Base-by-base conservation (phyloP, 2,113 vertebrate species). In the Phaethornis superciliosus region DNA sequence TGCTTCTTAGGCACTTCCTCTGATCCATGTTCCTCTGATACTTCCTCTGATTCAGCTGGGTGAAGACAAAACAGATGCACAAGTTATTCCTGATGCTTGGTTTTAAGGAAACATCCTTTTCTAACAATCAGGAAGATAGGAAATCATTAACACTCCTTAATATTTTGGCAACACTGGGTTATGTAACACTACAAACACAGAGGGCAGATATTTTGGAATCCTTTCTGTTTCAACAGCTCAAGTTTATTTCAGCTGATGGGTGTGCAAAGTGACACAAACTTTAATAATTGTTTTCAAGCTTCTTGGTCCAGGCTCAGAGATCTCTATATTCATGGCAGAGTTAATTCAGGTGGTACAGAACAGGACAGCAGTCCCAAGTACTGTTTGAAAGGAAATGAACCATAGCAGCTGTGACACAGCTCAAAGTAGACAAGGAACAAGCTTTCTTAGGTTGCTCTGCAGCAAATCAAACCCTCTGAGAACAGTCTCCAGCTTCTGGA, bases 401-500 rank as follows among this genome's bases (percentile, higher is more conserved):
- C 23, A 72, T 52, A 81, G 47, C 91, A 97, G 91, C 85, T 90
- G 93, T 78, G 93, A 94, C 90, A 88, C 81, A 49, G 87, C 76
- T 89, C 81, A 90, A 69, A 71, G 33, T 1, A 90, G 71, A 59
- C 85, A 93, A 33, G 1, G 2, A 95, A 64, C 56, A 77, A 86
- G 64, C 64, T 44, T 60, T 88, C 68, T 81, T 56, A 81, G 22
- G 37, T 19, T 80, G 82, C 93, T 94, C 80, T 88, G 93, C 64
- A 90, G 64, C 62, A 93, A 93, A 95, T 77, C 68, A 93, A 94
- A 89, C 60, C 91, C 91, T 86, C 82, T 26, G 88, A 95, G 88
- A 93, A 75, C 62, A 82, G 71, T 44, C 60, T 77, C 90, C 89
- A 70, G 83, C 94, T 95, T 94, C 68, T 92, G 72, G 91, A 97